Evolutionary conservation across 23 tunicate species (phyloP).

Genomic region (Halocynthia aurantium): DNA sequence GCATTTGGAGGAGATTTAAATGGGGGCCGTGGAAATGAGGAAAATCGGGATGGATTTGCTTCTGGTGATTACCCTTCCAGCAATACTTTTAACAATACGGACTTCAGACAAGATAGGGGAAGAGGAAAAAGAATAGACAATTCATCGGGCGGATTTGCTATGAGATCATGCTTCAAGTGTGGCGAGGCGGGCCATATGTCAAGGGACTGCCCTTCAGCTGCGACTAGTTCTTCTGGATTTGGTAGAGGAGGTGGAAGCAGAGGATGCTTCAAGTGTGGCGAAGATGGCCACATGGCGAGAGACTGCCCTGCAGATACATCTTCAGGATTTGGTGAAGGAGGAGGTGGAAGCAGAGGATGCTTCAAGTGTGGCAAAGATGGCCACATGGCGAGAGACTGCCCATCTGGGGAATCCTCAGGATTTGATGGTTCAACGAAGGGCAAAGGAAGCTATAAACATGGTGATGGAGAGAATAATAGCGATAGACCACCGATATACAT

Average conservation of each 20-base stretch:
- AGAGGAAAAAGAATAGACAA: neutral
- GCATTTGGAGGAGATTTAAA: no score
- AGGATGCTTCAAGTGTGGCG: slow-evolving; percentile 45
- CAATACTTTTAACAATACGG: no score
- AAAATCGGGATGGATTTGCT: no score
- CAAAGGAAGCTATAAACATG: neutral
- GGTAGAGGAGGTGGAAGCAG: neutral
- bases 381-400: neutral
- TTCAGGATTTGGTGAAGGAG: neutral
- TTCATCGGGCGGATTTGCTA: neutral
- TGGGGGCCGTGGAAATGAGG: no score
- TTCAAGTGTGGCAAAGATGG: neutral
- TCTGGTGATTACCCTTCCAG: no score
- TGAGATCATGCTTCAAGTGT: slow-evolving; percentile 28
- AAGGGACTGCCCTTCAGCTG: slow-evolving; percentile 28
- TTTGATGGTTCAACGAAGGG: neutral
- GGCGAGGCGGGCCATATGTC: slow-evolving; percentile 49
- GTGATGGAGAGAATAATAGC: neutral
- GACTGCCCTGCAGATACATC: slow-evolving; percentile 9
- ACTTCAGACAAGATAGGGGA: neutral
- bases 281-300: slow-evolving; percentile 42
- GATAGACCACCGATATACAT: slow-evolving; percentile 35
- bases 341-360: neutral
- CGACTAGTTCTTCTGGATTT: neutral
- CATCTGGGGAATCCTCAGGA: neutral